Evolutionary conservation across 2,888 invertebrate genomes (phyloP).

Genomic region (Margaritifera margaritifera): DNA sequence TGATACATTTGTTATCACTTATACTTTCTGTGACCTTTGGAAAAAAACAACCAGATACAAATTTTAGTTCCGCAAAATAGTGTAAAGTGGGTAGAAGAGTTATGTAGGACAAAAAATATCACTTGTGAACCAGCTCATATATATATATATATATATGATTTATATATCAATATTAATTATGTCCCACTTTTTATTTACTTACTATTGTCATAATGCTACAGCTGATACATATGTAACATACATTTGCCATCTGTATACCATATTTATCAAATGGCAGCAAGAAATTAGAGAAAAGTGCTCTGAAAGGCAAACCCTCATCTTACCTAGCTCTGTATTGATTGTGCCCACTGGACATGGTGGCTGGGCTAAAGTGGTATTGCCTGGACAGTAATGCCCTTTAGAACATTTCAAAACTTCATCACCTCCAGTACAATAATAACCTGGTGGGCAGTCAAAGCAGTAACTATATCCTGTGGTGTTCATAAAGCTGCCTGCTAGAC

Average conservation of each 20-base stretch:
- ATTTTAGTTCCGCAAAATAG: too few relatives aligned
- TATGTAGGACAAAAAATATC: too few relatives aligned
- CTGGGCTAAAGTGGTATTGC: slow-evolving; percentile 60
- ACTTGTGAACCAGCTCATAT: too few relatives aligned
- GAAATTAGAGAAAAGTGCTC: neutral
- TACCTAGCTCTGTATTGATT: slow-evolving; percentile 64
- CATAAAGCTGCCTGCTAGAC: slow-evolving; percentile 62
- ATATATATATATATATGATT: too few relatives aligned
- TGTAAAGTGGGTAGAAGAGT: too few relatives aligned
- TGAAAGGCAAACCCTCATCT: slow-evolving; percentile 4
- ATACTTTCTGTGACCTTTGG: too few relatives aligned
- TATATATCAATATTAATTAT: too few relatives aligned
- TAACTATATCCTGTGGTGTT: slow-evolving; percentile 54
- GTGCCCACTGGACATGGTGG: slow-evolving; percentile 67
- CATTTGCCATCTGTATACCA: neutral
- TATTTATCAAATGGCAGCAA: neutral
- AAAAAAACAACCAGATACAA: too few relatives aligned
- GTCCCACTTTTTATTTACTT: too few relatives aligned
- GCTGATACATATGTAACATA: neutral
- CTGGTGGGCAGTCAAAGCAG: slow-evolving; percentile 64
- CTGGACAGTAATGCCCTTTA: slow-evolving; percentile 68
- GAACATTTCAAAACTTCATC: slow-evolving; percentile 55
- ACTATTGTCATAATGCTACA: too few relatives aligned
- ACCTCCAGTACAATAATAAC: slow-evolving; percentile 67
- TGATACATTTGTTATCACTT: too few relatives aligned